phyloP scores from a whole-genome alignment of 2,888 invertebrate genomes.

The Steromphala cineraria region DNA sequence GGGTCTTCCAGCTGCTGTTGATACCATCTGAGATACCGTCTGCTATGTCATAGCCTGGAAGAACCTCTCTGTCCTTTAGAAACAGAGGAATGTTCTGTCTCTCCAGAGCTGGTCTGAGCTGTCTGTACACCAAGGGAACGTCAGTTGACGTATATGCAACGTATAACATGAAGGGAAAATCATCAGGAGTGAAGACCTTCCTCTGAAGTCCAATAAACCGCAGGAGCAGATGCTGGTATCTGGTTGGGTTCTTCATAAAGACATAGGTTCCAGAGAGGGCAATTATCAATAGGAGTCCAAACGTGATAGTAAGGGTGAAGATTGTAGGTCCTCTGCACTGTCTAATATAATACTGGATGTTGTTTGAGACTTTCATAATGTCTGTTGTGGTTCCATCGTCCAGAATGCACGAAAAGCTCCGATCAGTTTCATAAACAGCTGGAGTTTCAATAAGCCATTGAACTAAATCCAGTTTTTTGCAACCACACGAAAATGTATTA shows the following conservation, averaged over 20 bases:
- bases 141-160: background rate
- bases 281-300: background rate
- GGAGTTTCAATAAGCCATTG: background rate
- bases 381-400: background rate
- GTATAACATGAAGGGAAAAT: background rate
- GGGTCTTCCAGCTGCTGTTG: background rate
- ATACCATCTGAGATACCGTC: constrained; percentile 1
- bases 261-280: background rate
- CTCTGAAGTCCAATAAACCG: background rate
- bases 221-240: background rate
- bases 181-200: background rate
- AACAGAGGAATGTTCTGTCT: background rate
- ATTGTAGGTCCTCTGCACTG: background rate
- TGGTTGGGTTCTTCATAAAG: background rate
- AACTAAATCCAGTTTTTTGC: background rate
- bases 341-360: background rate
- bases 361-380: background rate
- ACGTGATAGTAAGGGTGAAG: background rate
- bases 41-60: constrained; percentile 3
- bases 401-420: background rate
- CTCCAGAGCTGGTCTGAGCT: background rate
- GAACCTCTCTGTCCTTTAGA: background rate
- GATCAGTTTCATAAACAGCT: background rate
- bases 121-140: background rate
- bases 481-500: background rate